Evolutionary conservation across 2,888 invertebrate genomes (phyloP).

Genomic region (Ichneumoninae sp.): DNA sequence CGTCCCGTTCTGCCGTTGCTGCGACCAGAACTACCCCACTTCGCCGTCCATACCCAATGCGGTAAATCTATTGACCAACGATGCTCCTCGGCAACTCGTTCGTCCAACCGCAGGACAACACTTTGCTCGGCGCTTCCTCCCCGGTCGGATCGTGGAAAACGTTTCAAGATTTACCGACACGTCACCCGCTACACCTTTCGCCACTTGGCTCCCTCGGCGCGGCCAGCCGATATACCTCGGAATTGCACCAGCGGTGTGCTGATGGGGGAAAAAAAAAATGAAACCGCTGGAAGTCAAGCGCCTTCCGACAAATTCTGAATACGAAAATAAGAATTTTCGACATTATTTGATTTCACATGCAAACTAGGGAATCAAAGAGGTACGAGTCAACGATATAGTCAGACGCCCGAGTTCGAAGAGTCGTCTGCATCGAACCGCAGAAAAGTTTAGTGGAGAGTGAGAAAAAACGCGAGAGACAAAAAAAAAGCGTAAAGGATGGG

Average conservation of each 20-base stretch:
- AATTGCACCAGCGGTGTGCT: conserved; percentile 15
- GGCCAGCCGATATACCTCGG: conserved; percentile 50
- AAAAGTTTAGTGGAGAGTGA: conserved; percentile 42
- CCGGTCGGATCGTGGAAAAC: conserved; percentile 22
- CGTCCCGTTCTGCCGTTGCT: conserved; percentile 69
- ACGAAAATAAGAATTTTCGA: conserved; percentile 41
- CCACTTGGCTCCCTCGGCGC: conserved; percentile 36
- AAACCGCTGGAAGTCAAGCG: conserved; percentile 28
- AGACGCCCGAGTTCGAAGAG: conserved; percentile 17
- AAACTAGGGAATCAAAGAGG: conserved; percentile 34
- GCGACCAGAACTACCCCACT: conserved; percentile 64
- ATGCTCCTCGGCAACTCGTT: conserved; percentile 30
- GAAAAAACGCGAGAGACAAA: not conserved
- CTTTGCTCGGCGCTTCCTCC: conserved; percentile 55
- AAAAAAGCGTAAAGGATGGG: conserved; percentile 15
- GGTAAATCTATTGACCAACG: conserved; percentile 63
- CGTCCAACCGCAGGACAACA: conserved; percentile 60
- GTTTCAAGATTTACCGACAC: conserved; percentile 32
- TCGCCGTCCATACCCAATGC: conserved; percentile 33
- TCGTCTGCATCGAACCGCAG: conserved; percentile 41
- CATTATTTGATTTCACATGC: not conserved
- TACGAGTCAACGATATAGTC: conserved; percentile 53
- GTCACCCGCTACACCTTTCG: conserved; percentile 50
- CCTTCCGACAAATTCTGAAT: conserved; percentile 51
- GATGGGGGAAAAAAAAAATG: conserved; percentile 19